These are phyloP conservation scores for Agrochola litura DNA, from an alignment of 2,888 invertebrate species.

Conservation along the genomic window DNA sequence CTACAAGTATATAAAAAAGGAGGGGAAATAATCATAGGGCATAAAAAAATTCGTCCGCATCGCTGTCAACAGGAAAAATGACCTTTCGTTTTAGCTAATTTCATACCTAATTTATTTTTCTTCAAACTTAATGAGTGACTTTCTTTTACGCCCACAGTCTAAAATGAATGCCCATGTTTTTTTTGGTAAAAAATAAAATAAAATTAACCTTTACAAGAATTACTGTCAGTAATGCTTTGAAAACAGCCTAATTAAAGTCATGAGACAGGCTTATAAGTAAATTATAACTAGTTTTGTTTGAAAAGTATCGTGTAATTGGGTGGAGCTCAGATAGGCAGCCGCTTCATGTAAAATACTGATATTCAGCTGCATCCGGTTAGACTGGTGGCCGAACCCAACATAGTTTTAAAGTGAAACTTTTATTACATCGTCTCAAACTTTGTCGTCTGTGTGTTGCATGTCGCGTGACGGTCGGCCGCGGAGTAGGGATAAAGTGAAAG, in stretches of 20 bases:
- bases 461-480: no score
- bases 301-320: neutral
- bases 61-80: no score
- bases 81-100: no score
- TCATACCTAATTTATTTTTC: neutral
- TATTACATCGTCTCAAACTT: no score
- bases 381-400: neutral
- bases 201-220: neutral
- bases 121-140: neutral
- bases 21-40: no score
- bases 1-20: no score
- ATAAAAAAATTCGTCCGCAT: no score
- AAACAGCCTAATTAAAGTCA: neutral
- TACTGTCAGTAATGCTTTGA: no score
- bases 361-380: neutral
- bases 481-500: no score
- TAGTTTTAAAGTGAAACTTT: no score
- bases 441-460: no score
- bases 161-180: neutral
- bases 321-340: neutral
- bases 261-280: neutral
- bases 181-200: neutral
- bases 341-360: neutral
- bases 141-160: no score
- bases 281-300: neutral